These are phyloP conservation scores for Megathymus violae DNA, from an alignment of 1,140 invertebrate species.

Conservation along the genomic window DNA sequence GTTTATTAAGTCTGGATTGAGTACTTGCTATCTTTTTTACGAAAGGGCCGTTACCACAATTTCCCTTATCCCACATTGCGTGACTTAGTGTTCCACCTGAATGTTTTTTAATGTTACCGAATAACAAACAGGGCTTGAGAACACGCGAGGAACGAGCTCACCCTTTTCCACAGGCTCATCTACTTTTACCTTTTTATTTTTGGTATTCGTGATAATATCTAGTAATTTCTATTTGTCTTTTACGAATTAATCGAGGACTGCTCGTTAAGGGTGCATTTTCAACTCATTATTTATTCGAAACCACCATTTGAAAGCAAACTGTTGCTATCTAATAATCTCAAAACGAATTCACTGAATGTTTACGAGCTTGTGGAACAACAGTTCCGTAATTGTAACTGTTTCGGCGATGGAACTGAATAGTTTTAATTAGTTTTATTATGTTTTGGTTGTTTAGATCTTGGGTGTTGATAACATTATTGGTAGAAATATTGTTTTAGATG, in stretches of 20 bases:
- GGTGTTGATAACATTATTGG: not conserved
- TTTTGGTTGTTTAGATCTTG: slow-evolving; percentile 6
- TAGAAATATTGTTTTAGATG: not conserved
- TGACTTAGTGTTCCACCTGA: slow-evolving; percentile 30
- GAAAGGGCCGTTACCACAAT: slow-evolving; percentile 9
- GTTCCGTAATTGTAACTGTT: slow-evolving; percentile 7
- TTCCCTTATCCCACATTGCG: slow-evolving; percentile 23
- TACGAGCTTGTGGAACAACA: slow-evolving; percentile 15
- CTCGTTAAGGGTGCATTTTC: slow-evolving; percentile 19
- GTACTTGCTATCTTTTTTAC: not conserved
- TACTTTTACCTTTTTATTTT: slow-evolving; percentile 36
- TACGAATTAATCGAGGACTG: slow-evolving; percentile 37
- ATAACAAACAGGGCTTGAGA: slow-evolving; percentile 34
- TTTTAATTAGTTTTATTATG: slow-evolving; percentile 32
- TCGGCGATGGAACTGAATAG: slow-evolving; percentile 16
- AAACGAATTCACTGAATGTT: slow-evolving; percentile 31
- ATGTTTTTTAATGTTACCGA: slow-evolving; percentile 38
- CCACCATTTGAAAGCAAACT: slow-evolving; percentile 13
- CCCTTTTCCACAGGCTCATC: slow-evolving; percentile 35
- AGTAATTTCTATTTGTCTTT: slow-evolving; percentile 47
- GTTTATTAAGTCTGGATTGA: not conserved
- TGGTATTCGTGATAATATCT: slow-evolving; percentile 37
- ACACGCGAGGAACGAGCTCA: slow-evolving; percentile 25
- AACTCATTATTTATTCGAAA: slow-evolving; percentile 24
- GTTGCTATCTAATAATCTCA: slow-evolving; percentile 13